Evolutionary conservation across 2,888 invertebrate genomes (phyloP).

Genomic region (Nomada flava): DNA sequence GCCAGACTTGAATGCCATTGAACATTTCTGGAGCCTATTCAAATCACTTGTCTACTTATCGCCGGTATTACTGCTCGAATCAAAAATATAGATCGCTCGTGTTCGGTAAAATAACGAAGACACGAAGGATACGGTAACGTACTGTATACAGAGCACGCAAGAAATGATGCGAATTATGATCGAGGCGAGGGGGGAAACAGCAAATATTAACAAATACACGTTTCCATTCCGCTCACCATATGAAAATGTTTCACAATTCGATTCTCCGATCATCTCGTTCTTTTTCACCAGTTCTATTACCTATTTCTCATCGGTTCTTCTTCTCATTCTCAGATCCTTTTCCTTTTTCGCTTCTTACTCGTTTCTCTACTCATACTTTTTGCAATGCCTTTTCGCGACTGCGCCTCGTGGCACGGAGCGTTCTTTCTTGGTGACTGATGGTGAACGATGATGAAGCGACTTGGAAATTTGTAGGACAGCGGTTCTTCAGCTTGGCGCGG

Average conservation of each 20-base stretch:
- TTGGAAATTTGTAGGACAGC: slow-evolving; percentile 70
- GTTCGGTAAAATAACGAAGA: too few relatives aligned
- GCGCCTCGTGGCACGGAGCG: slow-evolving; percentile 35
- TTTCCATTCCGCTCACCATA: not conserved
- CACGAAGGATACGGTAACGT: too few relatives aligned
- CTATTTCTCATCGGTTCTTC: slow-evolving; percentile 27
- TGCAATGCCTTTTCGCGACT: slow-evolving; percentile 37
- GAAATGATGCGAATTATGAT: too few relatives aligned
- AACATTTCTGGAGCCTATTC: too few relatives aligned
- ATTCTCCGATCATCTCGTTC: not conserved
- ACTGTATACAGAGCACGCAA: too few relatives aligned
- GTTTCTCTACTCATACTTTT: slow-evolving; percentile 46
- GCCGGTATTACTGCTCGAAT: too few relatives aligned
- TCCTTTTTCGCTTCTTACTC: not conserved
- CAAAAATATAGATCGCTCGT: too few relatives aligned
- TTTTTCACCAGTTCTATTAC: not conserved
- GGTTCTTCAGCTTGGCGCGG: slow-evolving; percentile 49
- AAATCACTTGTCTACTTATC: too few relatives aligned
- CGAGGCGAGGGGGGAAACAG: too few relatives aligned
- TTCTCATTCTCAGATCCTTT: not conserved
- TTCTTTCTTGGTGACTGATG: slow-evolving; percentile 69
- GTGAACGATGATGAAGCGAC: slow-evolving; percentile 71
- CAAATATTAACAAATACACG: not conserved
- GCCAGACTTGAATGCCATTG: too few relatives aligned
- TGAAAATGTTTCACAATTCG: not conserved